Conservation (phyloP, 2,113 vertebrate species). For the Chinchilla lanigera region DNA sequence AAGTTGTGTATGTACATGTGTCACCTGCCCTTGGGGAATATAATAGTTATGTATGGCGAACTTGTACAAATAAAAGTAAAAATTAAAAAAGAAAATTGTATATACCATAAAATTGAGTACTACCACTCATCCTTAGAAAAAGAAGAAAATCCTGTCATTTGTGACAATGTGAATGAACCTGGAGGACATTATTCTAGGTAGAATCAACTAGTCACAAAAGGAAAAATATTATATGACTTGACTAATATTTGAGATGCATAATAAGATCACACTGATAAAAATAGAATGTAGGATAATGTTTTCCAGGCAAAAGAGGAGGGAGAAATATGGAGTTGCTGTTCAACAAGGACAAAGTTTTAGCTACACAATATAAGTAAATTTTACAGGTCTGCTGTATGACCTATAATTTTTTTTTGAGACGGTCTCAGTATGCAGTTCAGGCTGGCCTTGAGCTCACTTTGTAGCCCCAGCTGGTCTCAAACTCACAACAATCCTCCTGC, state of each 20-base stretch:
- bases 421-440: too few species aligned
- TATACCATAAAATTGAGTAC: not conserved
- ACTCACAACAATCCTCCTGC: too few species aligned
- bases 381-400: not conserved
- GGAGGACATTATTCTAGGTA: not conserved
- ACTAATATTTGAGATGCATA: not conserved
- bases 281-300: not conserved
- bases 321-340: not conserved
- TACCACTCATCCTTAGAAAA: not conserved
- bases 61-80: too few species aligned
- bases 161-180: too few species aligned
- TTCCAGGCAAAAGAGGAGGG: not conserved
- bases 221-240: not conserved
- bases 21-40: too few species aligned
- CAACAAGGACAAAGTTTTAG: not conserved
- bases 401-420: not conserved
- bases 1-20: too few species aligned
- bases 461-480: too few species aligned
- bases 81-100: not conserved
- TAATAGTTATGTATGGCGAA: too few species aligned
- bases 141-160: not conserved
- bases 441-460: too few species aligned
- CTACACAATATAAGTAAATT: not conserved
- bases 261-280: not conserved
- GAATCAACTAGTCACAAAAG: not conserved